A percentile compares a stretch with the other conserved stretches of the same genome.
These are phyloP conservation scores for Antheraea mylitta DNA, from an alignment of 1,140 invertebrate species.

Conservation along the genomic window DNA sequence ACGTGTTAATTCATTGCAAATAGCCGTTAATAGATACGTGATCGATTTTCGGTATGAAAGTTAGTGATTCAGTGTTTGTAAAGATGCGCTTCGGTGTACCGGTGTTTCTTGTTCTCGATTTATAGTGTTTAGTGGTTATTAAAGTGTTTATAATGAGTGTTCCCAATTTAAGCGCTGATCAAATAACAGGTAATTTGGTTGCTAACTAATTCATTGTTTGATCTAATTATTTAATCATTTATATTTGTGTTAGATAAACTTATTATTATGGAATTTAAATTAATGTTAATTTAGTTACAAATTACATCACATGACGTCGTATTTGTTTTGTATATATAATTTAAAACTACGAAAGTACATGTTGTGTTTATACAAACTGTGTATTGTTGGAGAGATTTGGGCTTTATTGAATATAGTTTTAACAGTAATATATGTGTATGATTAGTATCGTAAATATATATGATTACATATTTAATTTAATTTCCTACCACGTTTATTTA, in stretches of 20 bases:
- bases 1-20: conserved; percentile 49
- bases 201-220: background rate
- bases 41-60: conserved; percentile 53
- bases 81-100: conserved; percentile 40
- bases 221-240: background rate
- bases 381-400: no score
- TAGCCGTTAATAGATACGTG: conserved; percentile 39
- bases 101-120: conserved; percentile 32
- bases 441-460: no score
- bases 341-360: background rate
- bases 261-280: background rate
- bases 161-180: conserved; percentile 66
- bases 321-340: background rate
- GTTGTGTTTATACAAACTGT: no score
- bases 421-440: no score
- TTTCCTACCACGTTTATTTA: no score
- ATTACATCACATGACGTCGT: background rate
- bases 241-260: background rate
- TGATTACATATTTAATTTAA: no score
- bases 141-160: conserved; percentile 57
- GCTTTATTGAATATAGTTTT: no score
- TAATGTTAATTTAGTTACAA: background rate
- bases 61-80: conserved; percentile 57
- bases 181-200: conserved; percentile 59
- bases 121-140: conserved; percentile 51